phyloP scores from a whole-genome alignment of 1,140 invertebrate genomes.

The Pseudomyrmex cubaensis region DNA sequence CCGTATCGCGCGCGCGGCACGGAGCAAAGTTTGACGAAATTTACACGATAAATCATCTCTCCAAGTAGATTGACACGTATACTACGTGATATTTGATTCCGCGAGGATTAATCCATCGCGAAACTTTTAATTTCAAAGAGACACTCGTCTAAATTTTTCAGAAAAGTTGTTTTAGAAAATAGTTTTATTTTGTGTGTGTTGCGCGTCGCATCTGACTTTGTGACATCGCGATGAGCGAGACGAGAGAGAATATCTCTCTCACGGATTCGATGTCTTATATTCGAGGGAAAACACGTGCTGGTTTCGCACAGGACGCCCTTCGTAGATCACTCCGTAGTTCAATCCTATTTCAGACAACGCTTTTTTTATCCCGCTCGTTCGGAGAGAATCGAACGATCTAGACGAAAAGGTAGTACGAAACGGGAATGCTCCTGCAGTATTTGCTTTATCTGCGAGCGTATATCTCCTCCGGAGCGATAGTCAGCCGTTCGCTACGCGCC shows the following conservation, averaged over 20 bases:
- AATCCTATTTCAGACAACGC: slow-evolving; percentile 23
- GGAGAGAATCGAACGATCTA: slow-evolving; percentile 29
- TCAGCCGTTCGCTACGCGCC: slow-evolving; percentile 47
- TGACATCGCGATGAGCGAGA: neutral
- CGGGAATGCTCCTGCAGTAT: slow-evolving; percentile 37
- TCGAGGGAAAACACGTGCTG: neutral
- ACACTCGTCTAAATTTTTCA: too few species aligned
- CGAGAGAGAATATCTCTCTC: too few species aligned
- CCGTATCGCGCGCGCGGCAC: neutral
- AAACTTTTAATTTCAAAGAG: neutral
- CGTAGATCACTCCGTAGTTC: slow-evolving; percentile 11
- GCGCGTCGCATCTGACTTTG: too few species aligned
- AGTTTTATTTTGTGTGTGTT: too few species aligned
- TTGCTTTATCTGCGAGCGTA: slow-evolving; percentile 56
- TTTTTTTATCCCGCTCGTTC: slow-evolving; percentile 43
- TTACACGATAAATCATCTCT: slow-evolving; percentile 15
- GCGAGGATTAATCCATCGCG: neutral
- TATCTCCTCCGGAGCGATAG: slow-evolving; percentile 33
- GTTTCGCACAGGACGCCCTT: too few species aligned
- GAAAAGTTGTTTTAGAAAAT: too few species aligned
- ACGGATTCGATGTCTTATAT: neutral
- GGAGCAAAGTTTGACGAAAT: slow-evolving; percentile 5
- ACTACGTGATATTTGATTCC: too few species aligned
- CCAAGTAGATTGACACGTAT: too few species aligned
- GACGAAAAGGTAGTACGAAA: slow-evolving; percentile 19